Percentiles rank a stretch among this genome's conserved stretches.
These are phyloP conservation scores for Anodontia alba DNA, from an alignment of 2,888 invertebrate species.

Conservation along the genomic window DNA sequence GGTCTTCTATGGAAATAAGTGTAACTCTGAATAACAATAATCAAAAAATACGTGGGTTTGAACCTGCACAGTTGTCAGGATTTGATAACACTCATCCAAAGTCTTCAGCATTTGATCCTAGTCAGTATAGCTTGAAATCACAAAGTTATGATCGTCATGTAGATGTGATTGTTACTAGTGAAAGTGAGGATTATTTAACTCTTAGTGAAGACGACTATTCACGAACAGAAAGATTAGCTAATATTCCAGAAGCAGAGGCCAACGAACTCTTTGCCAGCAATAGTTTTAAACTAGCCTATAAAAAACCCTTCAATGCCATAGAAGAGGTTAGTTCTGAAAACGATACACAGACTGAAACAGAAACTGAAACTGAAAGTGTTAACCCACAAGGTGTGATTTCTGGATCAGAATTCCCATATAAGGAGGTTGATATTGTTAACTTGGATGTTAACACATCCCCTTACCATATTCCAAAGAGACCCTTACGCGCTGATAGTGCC, in stretches of 20 bases:
- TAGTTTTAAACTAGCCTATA: constrained; percentile 60
- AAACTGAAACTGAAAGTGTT: constrained; percentile 35
- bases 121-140: constrained; percentile 58
- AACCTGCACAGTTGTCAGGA: constrained; percentile 21
- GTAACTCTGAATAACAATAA: constrained; percentile 55
- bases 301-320: constrained; percentile 41
- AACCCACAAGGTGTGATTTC: background rate
- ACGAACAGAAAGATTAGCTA: constrained; percentile 40
- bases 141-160: constrained; percentile 57
- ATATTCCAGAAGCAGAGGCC: constrained; percentile 59
- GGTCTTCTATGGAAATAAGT: constrained; percentile 67
- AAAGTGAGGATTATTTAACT: constrained; percentile 64
- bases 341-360: constrained; percentile 47
- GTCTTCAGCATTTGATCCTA: constrained; percentile 42
- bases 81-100: background rate
- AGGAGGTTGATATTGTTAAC: constrained; percentile 42
- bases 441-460: constrained; percentile 48
- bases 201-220: constrained; percentile 63
- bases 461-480: constrained; percentile 44
- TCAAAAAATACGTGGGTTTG: background rate
- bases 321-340: constrained; percentile 41
- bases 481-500: background rate
- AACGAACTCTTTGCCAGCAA: constrained; percentile 63
- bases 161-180: constrained; percentile 59
- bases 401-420: background rate